These are phyloP conservation scores for Castor canadensis DNA, from an alignment of 2,113 vertebrate species.

Conservation along the genomic window DNA sequence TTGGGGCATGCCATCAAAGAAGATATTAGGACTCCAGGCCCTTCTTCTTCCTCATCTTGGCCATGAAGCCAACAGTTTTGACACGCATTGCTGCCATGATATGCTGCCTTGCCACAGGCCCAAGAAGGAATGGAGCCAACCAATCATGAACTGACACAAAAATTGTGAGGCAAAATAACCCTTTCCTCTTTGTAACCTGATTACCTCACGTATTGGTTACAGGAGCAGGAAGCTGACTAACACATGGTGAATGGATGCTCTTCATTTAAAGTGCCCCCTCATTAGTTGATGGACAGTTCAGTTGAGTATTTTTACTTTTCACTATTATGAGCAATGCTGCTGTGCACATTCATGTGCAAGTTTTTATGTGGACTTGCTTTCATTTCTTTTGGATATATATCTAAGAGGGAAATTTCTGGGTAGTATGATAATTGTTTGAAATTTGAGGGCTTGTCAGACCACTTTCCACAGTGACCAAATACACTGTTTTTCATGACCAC, in stretches of 20 bases:
- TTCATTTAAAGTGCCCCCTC: rapidly evolving
- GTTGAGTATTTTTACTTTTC: not conserved
- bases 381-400: rapidly evolving
- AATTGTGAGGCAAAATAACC: not conserved
- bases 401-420: not conserved
- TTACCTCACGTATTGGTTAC: not conserved
- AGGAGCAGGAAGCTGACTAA: not conserved
- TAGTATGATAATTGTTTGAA: rapidly evolving
- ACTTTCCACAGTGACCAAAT: not conserved
- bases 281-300: rapidly evolving
- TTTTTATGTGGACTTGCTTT: not conserved
- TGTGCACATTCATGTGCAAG: rapidly evolving
- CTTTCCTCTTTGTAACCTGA: not conserved
- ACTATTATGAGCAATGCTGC: not conserved
- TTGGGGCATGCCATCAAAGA: too few species aligned
- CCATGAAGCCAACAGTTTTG: not conserved
- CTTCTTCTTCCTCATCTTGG: not conserved
- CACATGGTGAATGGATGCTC: rapidly evolving
- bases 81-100: not conserved
- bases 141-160: not conserved
- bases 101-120: not conserved
- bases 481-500: too few species aligned
- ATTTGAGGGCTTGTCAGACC: not conserved
- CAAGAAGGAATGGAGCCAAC: not conserved
- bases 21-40: not conserved